Percentiles rank a stretch among this genome's conserved stretches.
Conservation (phyloP, 2,113 vertebrate species). For the Malurus elegans region DNA sequence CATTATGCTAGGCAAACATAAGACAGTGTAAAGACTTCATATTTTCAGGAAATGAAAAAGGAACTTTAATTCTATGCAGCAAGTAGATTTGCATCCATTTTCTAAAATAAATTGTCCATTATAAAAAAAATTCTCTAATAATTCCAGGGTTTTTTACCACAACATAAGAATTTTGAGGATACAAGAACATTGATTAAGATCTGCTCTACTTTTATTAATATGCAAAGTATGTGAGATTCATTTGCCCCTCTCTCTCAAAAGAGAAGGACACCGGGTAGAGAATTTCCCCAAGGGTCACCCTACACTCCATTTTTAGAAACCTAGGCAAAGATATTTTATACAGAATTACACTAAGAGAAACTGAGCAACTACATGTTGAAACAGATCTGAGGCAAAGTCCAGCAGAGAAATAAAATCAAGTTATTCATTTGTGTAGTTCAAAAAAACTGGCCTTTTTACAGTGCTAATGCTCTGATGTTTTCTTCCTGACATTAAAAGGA, state of each 20-base stretch:
- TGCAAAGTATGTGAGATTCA: neutral
- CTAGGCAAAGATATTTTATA: neutral
- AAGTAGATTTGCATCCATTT: neutral
- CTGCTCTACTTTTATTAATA: neutral
- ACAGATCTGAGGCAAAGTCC: neutral
- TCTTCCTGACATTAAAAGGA: neutral
- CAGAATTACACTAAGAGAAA: neutral
- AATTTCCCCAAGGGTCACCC: neutral
- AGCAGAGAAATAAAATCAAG: neutral
- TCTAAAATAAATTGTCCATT: neutral
- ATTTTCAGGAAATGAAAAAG: neutral
- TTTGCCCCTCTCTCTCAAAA: neutral
- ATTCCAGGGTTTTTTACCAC: accelerated
- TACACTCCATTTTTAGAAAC: neutral
- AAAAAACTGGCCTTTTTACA: neutral
- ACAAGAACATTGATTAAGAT: neutral
- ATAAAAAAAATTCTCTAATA: neutral
- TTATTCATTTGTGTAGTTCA: neutral
- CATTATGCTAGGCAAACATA: neutral
- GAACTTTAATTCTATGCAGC: neutral
- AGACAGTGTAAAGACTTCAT: neutral
- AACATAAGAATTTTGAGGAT: neutral
- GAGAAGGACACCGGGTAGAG: neutral
- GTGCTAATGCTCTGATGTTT: neutral
- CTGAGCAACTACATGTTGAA: neutral